These are phyloP conservation scores for Drosophila rellima DNA, from an alignment of 2,888 invertebrate species.

Conservation along the genomic window DNA sequence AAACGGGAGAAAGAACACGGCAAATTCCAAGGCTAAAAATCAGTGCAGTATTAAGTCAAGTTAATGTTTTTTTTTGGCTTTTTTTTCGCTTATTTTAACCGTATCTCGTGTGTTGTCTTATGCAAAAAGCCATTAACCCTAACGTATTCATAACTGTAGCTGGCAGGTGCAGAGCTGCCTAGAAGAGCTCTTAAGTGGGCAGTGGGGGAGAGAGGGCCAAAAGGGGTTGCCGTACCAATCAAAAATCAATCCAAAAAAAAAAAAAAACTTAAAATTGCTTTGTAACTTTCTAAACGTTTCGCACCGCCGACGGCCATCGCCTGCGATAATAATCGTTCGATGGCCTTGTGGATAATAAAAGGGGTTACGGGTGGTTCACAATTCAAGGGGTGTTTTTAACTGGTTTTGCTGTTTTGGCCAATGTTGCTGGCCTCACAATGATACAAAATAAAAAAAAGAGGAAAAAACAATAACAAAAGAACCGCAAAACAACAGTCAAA, in stretches of 20 bases:
- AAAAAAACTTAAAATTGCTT: slow-evolving; percentile 11
- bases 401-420: slow-evolving; percentile 30
- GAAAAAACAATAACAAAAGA: slow-evolving; percentile 38
- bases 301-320: slow-evolving; percentile 30
- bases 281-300: slow-evolving; percentile 39
- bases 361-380: neutral
- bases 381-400: slow-evolving; percentile 12
- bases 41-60: slow-evolving; percentile 16
- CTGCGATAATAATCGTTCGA: slow-evolving; percentile 20
- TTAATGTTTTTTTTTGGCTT: neutral
- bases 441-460: no score
- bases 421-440: slow-evolving; percentile 55
- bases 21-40: slow-evolving; percentile 34
- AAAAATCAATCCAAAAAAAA: slow-evolving; percentile 27
- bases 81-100: neutral
- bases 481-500: slow-evolving; percentile 49
- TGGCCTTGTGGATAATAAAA: slow-evolving; percentile 38
- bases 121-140: slow-evolving; percentile 30
- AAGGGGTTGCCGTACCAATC: slow-evolving; percentile 16
- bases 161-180: slow-evolving; percentile 9
- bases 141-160: slow-evolving; percentile 16
- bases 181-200: neutral
- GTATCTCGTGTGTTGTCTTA: slow-evolving; percentile 1
- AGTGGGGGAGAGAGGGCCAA: neutral
- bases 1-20: neutral